These are phyloP conservation scores for Rhingia rostrata DNA, from an alignment of 2,888 invertebrate species.

Conservation along the genomic window DNA sequence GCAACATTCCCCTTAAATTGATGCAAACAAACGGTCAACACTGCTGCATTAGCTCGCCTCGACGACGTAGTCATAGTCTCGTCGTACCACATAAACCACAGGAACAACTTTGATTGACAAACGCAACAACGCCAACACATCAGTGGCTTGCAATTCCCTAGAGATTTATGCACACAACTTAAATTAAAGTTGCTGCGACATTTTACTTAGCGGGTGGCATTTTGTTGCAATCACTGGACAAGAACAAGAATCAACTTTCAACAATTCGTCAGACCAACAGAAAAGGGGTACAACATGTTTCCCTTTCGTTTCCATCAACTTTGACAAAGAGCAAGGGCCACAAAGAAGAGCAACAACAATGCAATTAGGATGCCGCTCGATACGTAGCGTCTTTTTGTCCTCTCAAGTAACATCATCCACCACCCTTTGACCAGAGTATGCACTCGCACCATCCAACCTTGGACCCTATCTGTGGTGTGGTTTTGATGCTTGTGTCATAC, in stretches of 20 bases:
- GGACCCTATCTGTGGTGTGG: constrained; percentile 11
- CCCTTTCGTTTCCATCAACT: constrained; percentile 6
- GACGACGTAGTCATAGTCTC: background rate
- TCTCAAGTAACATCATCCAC: constrained; percentile 25
- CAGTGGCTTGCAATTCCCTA: constrained; percentile 4
- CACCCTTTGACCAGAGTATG: constrained; percentile 61
- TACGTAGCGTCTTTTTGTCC: background rate
- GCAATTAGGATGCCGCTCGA: constrained; percentile 41
- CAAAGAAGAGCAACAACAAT: constrained; percentile 18
- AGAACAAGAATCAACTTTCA: constrained; percentile 16
- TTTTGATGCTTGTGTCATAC: constrained; percentile 38
- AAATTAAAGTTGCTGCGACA: constrained; percentile 62
- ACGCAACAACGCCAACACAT: constrained; percentile 55
- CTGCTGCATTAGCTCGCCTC: too few species aligned
- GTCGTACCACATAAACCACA: constrained; percentile 7
- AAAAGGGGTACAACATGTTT: constrained; percentile 63
- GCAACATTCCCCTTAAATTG: too few species aligned
- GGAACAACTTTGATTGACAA: constrained; percentile 61
- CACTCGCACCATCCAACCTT: constrained; percentile 49
- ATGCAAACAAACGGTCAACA: too few species aligned
- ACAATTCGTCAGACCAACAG: constrained; percentile 27
- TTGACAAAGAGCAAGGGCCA: constrained; percentile 14
- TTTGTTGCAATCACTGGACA: constrained; percentile 39
- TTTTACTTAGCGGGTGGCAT: constrained; percentile 68
- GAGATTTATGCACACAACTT: constrained; percentile 21